Percentiles rank a stretch among this genome's conserved stretches.
Evolutionary conservation across 2,113 vertebrate genomes (phyloP).

Genomic region (Corythoichthys intestinalis): DNA sequence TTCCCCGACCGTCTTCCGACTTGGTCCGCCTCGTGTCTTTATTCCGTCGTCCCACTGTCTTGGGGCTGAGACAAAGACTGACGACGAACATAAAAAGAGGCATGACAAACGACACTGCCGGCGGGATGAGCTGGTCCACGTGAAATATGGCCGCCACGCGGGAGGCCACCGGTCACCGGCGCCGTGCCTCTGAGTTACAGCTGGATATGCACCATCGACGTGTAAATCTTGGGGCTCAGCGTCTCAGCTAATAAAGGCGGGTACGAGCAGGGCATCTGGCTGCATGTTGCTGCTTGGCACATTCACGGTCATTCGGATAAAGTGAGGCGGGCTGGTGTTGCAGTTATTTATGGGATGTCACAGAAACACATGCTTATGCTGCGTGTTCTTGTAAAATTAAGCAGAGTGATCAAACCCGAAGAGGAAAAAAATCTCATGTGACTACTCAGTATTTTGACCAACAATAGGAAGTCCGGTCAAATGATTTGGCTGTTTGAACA

Average conservation of each 20-base stretch:
- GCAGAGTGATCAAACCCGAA: background rate
- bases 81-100: conserved; percentile 36
- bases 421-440: too few species aligned
- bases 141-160: conserved; percentile 32
- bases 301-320: conserved; percentile 6
- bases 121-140: conserved; percentile 21
- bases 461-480: too few species aligned
- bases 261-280: conserved; percentile 7
- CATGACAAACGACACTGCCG: conserved; percentile 21
- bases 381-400: background rate
- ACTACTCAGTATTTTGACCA: too few species aligned
- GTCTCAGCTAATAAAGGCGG: conserved; percentile 27
- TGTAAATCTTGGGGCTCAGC: conserved; percentile 44
- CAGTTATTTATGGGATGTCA: background rate
- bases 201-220: conserved; percentile 11
- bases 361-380: conserved; percentile 5
- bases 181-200: conserved; percentile 32
- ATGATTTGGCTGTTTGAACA: too few species aligned
- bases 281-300: conserved; percentile 15
- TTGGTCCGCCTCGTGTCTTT: conserved; percentile 22
- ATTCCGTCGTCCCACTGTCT: conserved; percentile 13
- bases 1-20: conserved; percentile 42
- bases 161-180: conserved; percentile 27
- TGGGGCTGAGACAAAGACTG: conserved; percentile 16
- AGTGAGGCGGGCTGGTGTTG: conserved; percentile 4